Percentiles rank a stretch among this genome's conserved stretches.
These are phyloP conservation scores for Ianthella basta DNA, from an alignment of 37 sponge, comb jelly and placozoan species.

Conservation along the genomic window DNA sequence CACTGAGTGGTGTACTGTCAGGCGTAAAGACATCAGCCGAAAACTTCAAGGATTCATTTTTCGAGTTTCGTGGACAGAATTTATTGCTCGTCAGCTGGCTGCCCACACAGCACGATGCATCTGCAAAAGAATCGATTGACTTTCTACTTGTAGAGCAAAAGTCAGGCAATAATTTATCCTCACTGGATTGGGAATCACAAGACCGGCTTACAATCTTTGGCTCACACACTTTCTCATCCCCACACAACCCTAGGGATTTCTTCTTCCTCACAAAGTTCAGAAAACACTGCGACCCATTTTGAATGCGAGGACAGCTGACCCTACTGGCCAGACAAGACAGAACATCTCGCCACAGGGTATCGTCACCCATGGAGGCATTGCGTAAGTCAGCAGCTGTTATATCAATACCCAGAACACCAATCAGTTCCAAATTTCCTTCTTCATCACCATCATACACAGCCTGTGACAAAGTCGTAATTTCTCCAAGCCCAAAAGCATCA, in stretches of 20 bases:
- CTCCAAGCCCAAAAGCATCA: conserved; percentile 41
- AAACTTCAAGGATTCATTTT: no score
- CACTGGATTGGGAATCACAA: no score
- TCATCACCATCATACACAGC: conserved; percentile 2
- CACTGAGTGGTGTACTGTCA: no score
- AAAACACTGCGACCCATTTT: background rate
- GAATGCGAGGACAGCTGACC: background rate
- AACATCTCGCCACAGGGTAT: background rate
- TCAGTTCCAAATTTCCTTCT: background rate
- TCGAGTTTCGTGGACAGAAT: no score
- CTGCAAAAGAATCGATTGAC: no score
- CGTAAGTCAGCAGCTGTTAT: background rate
- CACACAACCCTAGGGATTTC: background rate
- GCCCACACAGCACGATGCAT: no score
- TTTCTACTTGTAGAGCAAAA: no score
- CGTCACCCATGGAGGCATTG: background rate
- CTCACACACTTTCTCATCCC: background rate
- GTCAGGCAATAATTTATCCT: no score
- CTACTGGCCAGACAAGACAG: background rate
- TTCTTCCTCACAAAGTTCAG: background rate
- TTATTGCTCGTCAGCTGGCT: no score
- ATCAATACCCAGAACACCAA: conserved; percentile 12
- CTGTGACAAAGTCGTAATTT: conserved; percentile 1
- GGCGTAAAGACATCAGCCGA: no score
- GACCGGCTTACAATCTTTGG: no score